Base-by-base conservation (phyloP, 2,888 invertebrate species). In the Incurvaria masculella region DNA sequence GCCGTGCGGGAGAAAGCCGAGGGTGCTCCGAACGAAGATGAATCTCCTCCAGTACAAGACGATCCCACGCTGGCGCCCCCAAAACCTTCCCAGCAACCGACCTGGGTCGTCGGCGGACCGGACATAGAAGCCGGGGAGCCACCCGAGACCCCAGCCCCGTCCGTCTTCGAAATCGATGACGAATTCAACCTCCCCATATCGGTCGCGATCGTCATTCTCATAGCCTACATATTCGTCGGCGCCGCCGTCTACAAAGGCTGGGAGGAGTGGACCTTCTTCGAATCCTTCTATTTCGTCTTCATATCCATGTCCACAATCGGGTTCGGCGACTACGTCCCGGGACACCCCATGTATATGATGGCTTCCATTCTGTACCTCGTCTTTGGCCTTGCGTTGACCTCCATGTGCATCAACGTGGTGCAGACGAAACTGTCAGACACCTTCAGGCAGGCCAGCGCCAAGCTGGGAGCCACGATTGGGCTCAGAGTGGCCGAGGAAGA, bases 301-400 rank as follows among this genome's bases (percentile, higher is more conserved):
- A 92, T 97, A 58, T 95, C 96, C 0, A 91, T 97, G 86, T 93
- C 94, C 1, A 98, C 97, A 1, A 96, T 98, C 49, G 97, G 97
- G n/a, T 91, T 97, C 58, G 96, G 96, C 2, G 96, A 97, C 72
- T 82, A 89, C 52, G 91, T 95, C 0, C 96, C 96, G 1, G 82
- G 89, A 65, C 90, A 94, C 70, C 94, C 95, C 1, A 84, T 87
- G 67, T 87, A 85, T 60, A 93, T 97, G 87, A 89, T 97, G 81
- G 84, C 89, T 48, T 93, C 94, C 33, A 95, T 96, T 59, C 82
- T 96, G 43, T 97, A 98, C 64, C 79, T 98, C 48, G 88, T 97
- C 19, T 93, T 98, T 59, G 98, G 98, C 6, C 79, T 98, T 51
- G 94, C 97, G 0, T 79, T 98, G 18, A 97, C 97, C 45, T 94